These are phyloP conservation scores for Volucella zonaria DNA, from an alignment of 2,888 invertebrate genomes.

Conservation along the genomic window DNA sequence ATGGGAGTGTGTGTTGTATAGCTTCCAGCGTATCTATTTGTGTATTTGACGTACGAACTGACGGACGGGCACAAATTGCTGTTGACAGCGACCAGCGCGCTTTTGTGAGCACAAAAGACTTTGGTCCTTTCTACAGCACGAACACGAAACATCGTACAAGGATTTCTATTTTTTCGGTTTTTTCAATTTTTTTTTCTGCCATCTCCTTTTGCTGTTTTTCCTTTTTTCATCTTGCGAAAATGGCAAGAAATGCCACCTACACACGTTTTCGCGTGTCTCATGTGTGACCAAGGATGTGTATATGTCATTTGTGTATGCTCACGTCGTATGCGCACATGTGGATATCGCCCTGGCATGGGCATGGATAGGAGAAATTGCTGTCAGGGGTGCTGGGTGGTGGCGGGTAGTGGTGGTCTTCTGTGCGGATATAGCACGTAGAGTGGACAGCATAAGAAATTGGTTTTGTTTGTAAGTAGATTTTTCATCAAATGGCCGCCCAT, in stretches of 20 bases:
- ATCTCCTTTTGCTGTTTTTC: constrained; percentile 37
- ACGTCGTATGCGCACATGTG: constrained; percentile 51
- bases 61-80: constrained; percentile 70
- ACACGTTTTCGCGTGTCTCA: constrained; percentile 73
- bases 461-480: constrained; percentile 77
- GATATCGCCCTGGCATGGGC: constrained; percentile 24
- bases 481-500: constrained; percentile 75
- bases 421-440: constrained; percentile 75
- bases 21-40: constrained; percentile 61
- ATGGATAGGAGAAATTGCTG: too few relatives aligned
- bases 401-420: constrained; percentile 41
- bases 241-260: constrained; percentile 72
- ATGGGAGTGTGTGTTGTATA: constrained; percentile 8
- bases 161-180: constrained; percentile 10
- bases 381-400: background rate
- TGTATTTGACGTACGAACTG: constrained; percentile 61
- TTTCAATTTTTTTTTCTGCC: constrained; percentile 8
- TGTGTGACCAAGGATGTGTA: constrained; percentile 71
- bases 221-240: constrained; percentile 67
- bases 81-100: constrained; percentile 70
- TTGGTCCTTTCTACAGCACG: constrained; percentile 55
- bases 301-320: constrained; percentile 38
- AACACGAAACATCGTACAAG: constrained; percentile 60
- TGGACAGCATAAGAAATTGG: constrained; percentile 77
- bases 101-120: constrained; percentile 67